Base-by-base conservation (phyloP, 1,140 invertebrate genomes). In the Anastatus disparis region DNA sequence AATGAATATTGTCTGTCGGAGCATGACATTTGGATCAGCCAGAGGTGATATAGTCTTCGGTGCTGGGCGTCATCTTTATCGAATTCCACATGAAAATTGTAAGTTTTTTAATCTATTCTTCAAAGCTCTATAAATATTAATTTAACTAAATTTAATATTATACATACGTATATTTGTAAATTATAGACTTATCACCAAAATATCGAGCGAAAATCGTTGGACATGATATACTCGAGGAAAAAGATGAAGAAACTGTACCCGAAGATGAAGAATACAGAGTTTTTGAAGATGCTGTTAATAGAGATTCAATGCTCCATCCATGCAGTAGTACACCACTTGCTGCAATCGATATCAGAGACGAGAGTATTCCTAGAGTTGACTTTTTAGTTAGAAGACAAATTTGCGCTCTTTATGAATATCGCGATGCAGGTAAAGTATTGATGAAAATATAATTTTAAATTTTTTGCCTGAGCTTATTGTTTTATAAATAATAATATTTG, bases 61-160 rank as follows among this genome's bases (percentile, higher is more conserved):
- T 24, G 74, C 71, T 53, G 74, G 71, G 6, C 73, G 71, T 62
- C 73, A 77, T 68, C 61, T 78, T 1, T 79, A 77, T 53, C 70
- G 56, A 65, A 74, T 78, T 40, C 66, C 77, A 7, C 46, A 75
- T 52, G 52, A 76, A 63, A 77, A 78, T 68, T 78, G 78, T 78
- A 70, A 76, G n/a, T n/a, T n/a, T n/a, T n/a, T n/a, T n/a, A n/a
- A n/a, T n/a, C n/a, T n/a, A n/a, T n/a, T n/a, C n/a, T n/a, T n/a
- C n/a, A n/a, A n/a, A n/a, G n/a, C n/a, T n/a, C n/a, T n/a, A n/a
- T n/a, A n/a, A n/a, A n/a, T n/a, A n/a, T n/a, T n/a, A n/a, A n/a
- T n/a, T n/a, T n/a, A n/a, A n/a, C n/a, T n/a, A n/a, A n/a, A n/a
- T n/a, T n/a, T n/a, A n/a, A n/a, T n/a, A n/a, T n/a, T n/a, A n/a